phyloP scores from a whole-genome alignment of 2,797 vertebrate species.

The Scolopax rusticola region DNA sequence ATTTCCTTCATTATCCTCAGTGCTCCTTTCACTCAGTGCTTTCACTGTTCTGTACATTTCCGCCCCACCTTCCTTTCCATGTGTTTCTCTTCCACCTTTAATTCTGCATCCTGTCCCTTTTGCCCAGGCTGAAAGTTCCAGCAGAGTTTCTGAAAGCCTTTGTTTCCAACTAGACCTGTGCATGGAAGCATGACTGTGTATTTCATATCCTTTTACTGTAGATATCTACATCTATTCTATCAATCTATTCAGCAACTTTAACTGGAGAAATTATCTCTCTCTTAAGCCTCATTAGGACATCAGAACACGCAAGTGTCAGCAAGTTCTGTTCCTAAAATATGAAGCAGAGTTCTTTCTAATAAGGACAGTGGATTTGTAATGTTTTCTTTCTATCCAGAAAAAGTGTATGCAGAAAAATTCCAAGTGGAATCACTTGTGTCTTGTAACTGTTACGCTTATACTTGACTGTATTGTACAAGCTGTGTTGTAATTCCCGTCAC shows the following conservation, averaged over 20 bases:
- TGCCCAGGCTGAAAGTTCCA: not conserved
- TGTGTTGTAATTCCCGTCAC: not conserved
- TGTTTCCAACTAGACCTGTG: not conserved
- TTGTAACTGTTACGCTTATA: not conserved
- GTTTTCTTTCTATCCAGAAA: not conserved
- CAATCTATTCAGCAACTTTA: not conserved
- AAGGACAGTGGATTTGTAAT: not conserved
- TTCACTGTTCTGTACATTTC: not conserved
- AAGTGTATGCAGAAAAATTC: not conserved
- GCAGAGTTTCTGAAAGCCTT: not conserved
- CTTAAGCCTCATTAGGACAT: not conserved
- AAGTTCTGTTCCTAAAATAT: not conserved
- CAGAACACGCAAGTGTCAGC: not conserved
- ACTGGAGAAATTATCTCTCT: not conserved
- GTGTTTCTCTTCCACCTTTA: not conserved
- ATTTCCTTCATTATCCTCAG: not conserved
- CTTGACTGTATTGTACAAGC: not conserved
- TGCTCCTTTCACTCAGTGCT: not conserved
- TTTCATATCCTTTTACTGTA: not conserved
- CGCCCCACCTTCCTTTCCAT: not conserved
- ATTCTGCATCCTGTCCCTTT: not conserved
- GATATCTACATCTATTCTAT: not conserved
- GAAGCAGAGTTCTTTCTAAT: not conserved
- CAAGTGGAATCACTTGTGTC: not conserved
- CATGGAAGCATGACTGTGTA: not conserved